These are phyloP conservation scores for Pipistrellus pipistrellus DNA, from an alignment of 2,797 vertebrate genomes.

Conservation along the genomic window DNA sequence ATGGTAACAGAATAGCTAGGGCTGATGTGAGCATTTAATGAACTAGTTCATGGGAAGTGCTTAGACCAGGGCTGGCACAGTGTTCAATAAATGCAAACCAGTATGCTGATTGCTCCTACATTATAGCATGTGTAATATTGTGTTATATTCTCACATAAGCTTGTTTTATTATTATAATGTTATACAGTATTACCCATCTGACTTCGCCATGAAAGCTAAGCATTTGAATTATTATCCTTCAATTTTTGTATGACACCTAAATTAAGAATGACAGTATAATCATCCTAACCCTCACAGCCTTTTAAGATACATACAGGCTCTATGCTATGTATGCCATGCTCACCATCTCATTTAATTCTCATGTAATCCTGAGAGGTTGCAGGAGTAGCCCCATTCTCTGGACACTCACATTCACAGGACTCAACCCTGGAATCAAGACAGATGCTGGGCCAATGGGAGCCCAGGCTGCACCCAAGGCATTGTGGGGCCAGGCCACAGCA, in stretches of 20 bases:
- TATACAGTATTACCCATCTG: neutral
- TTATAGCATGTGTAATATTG: neutral
- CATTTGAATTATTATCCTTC: neutral
- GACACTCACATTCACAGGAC: too few species aligned
- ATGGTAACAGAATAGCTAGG: neutral
- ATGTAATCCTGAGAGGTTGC: neutral
- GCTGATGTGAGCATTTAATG: neutral
- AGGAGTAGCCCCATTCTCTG: neutral
- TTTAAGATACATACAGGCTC: neutral
- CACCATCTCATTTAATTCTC: neutral
- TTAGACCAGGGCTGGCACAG: neutral
- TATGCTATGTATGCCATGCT: neutral
- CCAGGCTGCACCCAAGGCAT: rapidly evolving
- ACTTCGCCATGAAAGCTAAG: neutral
- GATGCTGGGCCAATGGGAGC: neutral
- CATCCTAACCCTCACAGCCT: neutral
- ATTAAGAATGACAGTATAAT: neutral
- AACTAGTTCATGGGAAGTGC: neutral
- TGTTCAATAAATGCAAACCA: neutral
- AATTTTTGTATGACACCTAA: neutral
- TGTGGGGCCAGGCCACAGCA: rapidly evolving
- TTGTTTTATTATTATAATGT: neutral
- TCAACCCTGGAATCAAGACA: neutral
- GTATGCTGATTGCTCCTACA: neutral
- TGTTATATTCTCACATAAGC: neutral